Base-by-base conservation (phyloP, 2,888 invertebrate species). In the Vesta saturnalis region DNA sequence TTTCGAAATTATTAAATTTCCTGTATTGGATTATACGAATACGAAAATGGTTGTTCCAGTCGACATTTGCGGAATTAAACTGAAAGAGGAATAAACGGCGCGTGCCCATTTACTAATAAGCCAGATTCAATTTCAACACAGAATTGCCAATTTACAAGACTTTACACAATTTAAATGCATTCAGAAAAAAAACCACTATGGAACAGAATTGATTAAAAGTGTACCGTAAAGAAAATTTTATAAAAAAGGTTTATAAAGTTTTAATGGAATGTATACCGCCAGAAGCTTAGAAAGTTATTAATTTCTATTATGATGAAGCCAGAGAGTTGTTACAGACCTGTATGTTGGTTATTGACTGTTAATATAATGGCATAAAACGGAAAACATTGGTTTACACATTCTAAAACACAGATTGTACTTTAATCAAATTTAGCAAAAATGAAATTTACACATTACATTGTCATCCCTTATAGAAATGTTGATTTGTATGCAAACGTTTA, bases 371-470 rank as follows among this genome's bases (percentile, higher is more conserved):
- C 56, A 35, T 52, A 58, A 57, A 23, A 56, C 56, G 55, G 60
- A 60, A 65, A 55, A 55, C 65, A 65, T 46, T 39, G 65, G 65
- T 60, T 65, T 60, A 60, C 55, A 60, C 65, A 30, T 58, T 60
- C 54, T 65, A 60, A 65, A 65, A 58, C 64, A 23, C 39, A 39
- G 8, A 39, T n/a, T 39, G 39, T 39, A 12, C 39, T 23, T 23
- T 23, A 23, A 23, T 23, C 23, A 8, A 23, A 5, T 23, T 8
- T 23, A 23, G 8, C 39, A 39, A 39, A 10, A 39, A 39, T 39
- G 39, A 1, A 2, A 39, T 39, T 39, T 39, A 39, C 8, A 23
- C 23, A 23, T n/a, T n/a, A n/a, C n/a, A n/a, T n/a, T n/a, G n/a
- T n/a, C n/a, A n/a, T n/a, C n/a, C n/a, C n/a, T n/a, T n/a, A n/a